Base-by-base conservation (phyloP, 2,113 vertebrate genomes). In the Furnarius figulus region DNA sequence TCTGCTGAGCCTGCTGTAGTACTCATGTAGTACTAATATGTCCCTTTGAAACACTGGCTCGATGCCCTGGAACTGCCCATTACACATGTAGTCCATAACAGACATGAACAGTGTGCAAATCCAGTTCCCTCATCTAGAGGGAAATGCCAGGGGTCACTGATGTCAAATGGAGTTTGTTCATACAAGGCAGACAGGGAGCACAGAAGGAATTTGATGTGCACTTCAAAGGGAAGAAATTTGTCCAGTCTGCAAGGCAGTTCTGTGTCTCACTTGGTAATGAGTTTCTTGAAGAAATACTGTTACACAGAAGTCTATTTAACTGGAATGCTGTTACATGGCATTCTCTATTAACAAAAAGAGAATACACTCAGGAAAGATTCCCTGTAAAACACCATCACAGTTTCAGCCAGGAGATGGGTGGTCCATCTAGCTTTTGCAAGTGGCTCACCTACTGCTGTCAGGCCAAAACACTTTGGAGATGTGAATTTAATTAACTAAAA, bases 171-270 rank as follows among this genome's bases (percentile, higher is more conserved):
- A 33, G 25, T 53, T 87, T 66, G 28, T 23, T 30, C 73, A n/a
- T 4, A 62, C 52, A 68, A 75, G 59, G 52, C 61, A 85, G 74
- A 85, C 27, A 11, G 28, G 62, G 39, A 93, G 53, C 62, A 85
- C 39, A 47, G 78, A 14, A 71, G 35, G 79, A 87, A 82, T 74
- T 25, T 63, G 55, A 89, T 42, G 39, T 86, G 68, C 55, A 39
- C 92, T 93, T 89, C 89, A 87, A 85, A 97, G 77, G 20, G 61
- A 78, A 63, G 52, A 71, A 67, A 67, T 66, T n/a, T 61, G 61
- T 52, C 70, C 74, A 46, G 47, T 5, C 87, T 63, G 70, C 4
- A 7, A 92, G 67, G 71, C 81, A 87, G 9, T 10, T 50, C 52
- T 66, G 10, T 30, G 31, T 16, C 65, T 87, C 61, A 44, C 50